Percentiles rank a stretch among this genome's conserved stretches.
Evolutionary conservation across 1,140 invertebrate genomes (phyloP).

Genomic region (Conus betulinus): DNA sequence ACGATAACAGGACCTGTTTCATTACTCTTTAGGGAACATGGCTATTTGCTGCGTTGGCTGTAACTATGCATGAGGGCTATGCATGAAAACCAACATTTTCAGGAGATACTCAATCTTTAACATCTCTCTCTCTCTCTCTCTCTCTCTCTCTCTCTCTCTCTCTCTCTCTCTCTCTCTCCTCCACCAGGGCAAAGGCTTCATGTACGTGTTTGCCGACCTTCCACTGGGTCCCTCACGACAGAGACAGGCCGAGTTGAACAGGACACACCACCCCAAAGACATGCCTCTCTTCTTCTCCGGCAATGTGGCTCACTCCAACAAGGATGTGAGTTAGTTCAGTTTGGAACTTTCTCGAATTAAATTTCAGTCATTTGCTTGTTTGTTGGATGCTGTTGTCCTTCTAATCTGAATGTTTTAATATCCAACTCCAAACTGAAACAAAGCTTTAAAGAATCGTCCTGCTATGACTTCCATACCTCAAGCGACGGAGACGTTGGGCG

Average conservation of each 20-base stretch:
- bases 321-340: background rate
- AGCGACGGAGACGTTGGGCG: too few species aligned
- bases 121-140: background rate
- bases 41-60: background rate
- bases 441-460: too few species aligned
- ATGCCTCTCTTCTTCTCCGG: background rate
- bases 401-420: too few species aligned
- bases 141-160: background rate
- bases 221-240: background rate
- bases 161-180: background rate
- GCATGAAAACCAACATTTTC: background rate
- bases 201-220: background rate
- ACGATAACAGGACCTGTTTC: too few species aligned
- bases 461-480: too few species aligned
- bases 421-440: too few species aligned
- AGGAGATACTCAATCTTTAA: background rate
- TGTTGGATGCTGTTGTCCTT: too few species aligned
- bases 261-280: background rate
- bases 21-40: background rate
- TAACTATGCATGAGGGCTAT: background rate
- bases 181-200: background rate
- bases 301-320: constrained; percentile 31
- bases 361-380: too few species aligned
- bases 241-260: background rate
- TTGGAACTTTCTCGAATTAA: too few species aligned